phyloP scores from a whole-genome alignment of 2,797 vertebrate species.

The Babyrousa celebensis region DNA sequence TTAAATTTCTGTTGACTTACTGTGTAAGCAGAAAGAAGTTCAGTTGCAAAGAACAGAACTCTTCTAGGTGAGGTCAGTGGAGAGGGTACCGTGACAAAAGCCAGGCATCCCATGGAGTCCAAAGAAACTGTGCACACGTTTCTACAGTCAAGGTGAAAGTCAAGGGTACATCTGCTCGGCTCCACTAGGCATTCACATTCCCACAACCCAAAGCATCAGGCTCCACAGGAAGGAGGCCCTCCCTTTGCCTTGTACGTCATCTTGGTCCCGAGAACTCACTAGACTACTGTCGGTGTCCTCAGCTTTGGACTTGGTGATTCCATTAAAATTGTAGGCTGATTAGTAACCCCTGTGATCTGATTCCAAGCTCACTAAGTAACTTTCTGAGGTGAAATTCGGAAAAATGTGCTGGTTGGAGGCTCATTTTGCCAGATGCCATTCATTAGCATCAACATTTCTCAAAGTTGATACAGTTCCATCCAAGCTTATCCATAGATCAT shows the following conservation, averaged over 20 bases:
- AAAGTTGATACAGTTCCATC: neutral
- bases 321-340: neutral
- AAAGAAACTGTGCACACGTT: neutral
- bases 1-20: neutral
- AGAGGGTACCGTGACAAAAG: neutral
- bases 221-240: rapidly evolving
- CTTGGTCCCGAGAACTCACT: neutral
- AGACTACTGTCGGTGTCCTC: rapidly evolving
- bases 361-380: neutral
- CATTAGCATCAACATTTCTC: neutral
- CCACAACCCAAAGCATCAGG: too few species aligned
- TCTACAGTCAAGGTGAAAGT: neutral
- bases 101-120: neutral
- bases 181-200: neutral
- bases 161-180: rapidly evolving
- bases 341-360: neutral
- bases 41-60: neutral
- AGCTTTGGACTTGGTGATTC: neutral
- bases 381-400: neutral
- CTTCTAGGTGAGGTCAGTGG: neutral
- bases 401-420: neutral
- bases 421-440: neutral
- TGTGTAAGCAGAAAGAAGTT: neutral
- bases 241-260: neutral
- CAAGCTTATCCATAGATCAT: neutral